A percentile compares a stretch with the other conserved stretches of the same genome.
Conservation (phyloP, 2,888 invertebrate species). For the Notodonta dromedarius region DNA sequence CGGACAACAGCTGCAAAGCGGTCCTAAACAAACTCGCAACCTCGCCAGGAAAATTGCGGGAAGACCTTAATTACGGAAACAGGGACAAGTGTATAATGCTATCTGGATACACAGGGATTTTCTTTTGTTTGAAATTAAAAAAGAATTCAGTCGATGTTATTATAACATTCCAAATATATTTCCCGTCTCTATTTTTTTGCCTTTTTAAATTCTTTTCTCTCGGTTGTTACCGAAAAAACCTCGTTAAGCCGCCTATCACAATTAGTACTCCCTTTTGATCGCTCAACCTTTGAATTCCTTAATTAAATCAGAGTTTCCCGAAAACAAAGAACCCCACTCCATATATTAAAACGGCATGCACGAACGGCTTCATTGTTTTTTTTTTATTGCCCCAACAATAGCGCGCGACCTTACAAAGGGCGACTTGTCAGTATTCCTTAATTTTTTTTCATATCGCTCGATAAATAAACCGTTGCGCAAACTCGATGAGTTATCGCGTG, state of each 20-base stretch:
- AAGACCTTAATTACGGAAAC: constrained; percentile 31
- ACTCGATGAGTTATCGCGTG: constrained; percentile 36
- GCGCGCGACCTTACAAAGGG: constrained; percentile 22
- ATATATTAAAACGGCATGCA: constrained; percentile 29
- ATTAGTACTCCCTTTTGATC: constrained; percentile 27
- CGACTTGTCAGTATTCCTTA: constrained; percentile 22
- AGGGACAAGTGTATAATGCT: constrained; percentile 20
- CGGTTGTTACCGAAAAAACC: constrained; percentile 2
- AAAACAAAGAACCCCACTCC: constrained; percentile 15
- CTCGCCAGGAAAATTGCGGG: constrained; percentile 21
- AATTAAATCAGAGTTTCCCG: constrained; percentile 30
- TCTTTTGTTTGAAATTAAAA: constrained; percentile 1
- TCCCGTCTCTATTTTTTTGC: not conserved
- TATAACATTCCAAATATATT: not conserved
- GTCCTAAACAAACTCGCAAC: constrained; percentile 41
- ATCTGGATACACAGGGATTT: constrained; percentile 5
- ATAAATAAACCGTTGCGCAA: constrained; percentile 43
- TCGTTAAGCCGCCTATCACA: constrained; percentile 9
- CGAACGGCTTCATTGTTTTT: constrained; percentile 26
- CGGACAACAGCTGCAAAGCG: constrained; percentile 21
- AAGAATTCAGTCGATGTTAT: not conserved
- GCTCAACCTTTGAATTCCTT: constrained; percentile 23
- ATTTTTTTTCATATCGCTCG: constrained; percentile 19
- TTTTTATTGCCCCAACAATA: constrained; percentile 23
- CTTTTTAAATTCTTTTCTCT: not conserved